Conservation (phyloP, 2,113 vertebrate species). For the Ciconia stormi region DNA sequence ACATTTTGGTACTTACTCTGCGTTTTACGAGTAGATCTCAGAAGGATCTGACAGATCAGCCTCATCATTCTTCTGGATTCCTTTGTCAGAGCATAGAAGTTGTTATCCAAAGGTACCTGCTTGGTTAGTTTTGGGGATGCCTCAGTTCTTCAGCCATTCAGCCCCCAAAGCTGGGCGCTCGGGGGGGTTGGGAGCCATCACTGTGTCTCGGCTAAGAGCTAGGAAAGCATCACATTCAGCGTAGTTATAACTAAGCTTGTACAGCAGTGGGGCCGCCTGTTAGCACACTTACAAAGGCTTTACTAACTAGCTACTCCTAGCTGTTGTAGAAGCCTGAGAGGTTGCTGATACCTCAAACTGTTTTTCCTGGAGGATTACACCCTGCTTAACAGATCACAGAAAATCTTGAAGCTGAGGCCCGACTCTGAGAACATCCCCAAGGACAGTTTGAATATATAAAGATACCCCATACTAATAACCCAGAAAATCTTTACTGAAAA, state of each 20-base stretch:
- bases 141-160: background rate
- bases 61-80: background rate
- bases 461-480: background rate
- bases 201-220: background rate
- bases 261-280: background rate
- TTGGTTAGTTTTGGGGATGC: background rate
- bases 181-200: accelerated
- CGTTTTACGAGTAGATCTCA: background rate
- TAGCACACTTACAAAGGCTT: background rate
- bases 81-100: background rate
- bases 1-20: background rate
- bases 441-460: background rate
- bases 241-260: accelerated
- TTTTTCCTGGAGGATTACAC: background rate
- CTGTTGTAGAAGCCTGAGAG: background rate
- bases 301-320: background rate
- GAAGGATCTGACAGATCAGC: background rate
- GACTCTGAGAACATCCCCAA: background rate
- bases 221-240: background rate
- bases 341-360: background rate
- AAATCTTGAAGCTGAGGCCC: background rate
- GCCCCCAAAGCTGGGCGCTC: background rate
- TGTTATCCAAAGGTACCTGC: background rate
- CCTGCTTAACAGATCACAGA: background rate
- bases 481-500: background rate